Evolutionary conservation across 2,888 invertebrate genomes (phyloP).

Genomic region (Cantharis lateralis): DNA sequence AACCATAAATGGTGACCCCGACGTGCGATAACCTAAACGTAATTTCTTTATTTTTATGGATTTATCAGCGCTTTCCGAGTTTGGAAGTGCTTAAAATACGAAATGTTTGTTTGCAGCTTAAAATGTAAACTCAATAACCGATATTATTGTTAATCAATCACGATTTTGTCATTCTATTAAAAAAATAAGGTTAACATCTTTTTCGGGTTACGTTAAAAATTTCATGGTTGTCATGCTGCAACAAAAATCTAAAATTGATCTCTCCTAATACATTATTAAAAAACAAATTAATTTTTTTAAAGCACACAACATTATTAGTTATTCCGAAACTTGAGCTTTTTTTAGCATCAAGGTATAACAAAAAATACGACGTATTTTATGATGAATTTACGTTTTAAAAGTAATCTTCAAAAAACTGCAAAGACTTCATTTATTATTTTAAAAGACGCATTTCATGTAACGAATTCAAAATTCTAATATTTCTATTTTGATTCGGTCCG

Average conservation of each 20-base stretch:
- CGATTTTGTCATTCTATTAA: not conserved
- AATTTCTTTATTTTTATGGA: not conserved
- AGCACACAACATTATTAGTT: not conserved
- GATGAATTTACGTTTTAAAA: not conserved
- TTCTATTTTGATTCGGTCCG: not conserved
- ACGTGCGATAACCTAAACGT: too few species aligned
- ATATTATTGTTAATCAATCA: not conserved
- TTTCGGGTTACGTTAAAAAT: not conserved
- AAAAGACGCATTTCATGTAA: not conserved
- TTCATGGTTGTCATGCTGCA: not conserved
- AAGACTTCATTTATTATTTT: not conserved
- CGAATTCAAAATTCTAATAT: not conserved
- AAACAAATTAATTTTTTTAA: not conserved
- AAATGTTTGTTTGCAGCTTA: not conserved
- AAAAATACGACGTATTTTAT: not conserved
- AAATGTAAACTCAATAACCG: not conserved
- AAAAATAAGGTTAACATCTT: not conserved
- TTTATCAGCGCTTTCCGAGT: not conserved
- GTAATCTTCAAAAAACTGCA: not conserved
- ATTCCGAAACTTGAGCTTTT: not conserved
- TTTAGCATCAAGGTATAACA: not conserved
- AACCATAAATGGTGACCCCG: not conserved
- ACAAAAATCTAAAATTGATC: not conserved
- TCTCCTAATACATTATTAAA: not conserved
- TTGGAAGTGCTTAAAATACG: not conserved